Base-by-base conservation (phyloP, 2,113 vertebrate species). In the Poeciliopsis prolifica region DNA sequence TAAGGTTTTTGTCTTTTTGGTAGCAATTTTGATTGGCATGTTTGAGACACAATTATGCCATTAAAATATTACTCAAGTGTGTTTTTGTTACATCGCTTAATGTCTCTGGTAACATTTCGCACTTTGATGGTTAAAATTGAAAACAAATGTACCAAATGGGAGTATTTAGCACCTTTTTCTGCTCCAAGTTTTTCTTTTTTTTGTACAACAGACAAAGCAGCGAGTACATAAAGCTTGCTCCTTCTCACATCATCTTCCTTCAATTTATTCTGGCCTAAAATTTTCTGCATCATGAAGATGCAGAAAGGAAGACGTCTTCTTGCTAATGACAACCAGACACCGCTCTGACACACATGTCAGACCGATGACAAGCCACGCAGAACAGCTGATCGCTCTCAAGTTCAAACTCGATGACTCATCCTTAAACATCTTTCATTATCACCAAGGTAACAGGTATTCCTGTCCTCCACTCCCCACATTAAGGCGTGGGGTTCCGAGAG, bases 371-470 rank as follows among this genome's bases (percentile, higher is more conserved):
- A 60, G 70, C 68, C 26, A 5, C 4, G 44, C 26, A 4, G 30
- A 67, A 83, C 69, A 69, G 70, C 17, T 82, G 82, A 86, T 75
- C 44, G 54, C 61, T 77, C 71, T 37, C n/a, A 0, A 68, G 51
- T 84, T 85, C 82, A 83, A 87, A 88, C 78, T 75, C 79, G 76
- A 84, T 91, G 91, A 92, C 74, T 88, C 90, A 91, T 83, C 65
- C 61, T 80, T 78, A 77, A 88, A 80, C 68, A 86, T 51, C 73
- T 76, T 81, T 72, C n/a, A 54, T 79, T 75, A 82, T 92, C 90
- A 87, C 90, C 92, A 78, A 72, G 90, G 91, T 88, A 93, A 92
- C 91, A 88, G 88, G 84, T 86, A 89, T 84, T 86, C 85, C 74
- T 83, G 35, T 87, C 85, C 83, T 84, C 77, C 74, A 40, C 75